phyloP scores from a whole-genome alignment of 2,888 invertebrate genomes.

The Cheilosia pagana region DNA sequence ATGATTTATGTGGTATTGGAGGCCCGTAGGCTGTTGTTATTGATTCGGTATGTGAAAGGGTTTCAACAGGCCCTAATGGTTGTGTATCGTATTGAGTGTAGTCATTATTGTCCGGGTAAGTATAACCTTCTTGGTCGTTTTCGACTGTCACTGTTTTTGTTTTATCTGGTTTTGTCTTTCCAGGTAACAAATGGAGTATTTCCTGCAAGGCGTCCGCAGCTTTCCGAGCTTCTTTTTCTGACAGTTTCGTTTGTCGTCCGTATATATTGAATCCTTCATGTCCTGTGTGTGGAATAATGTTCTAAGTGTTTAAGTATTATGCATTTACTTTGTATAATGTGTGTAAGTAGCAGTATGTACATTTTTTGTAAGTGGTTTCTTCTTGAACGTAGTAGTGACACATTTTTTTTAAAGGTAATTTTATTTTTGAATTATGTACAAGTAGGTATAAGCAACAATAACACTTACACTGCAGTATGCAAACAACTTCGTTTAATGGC shows the following conservation, averaged over 20 bases:
- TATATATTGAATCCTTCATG: constrained; percentile 81
- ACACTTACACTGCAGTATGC: constrained; percentile 5
- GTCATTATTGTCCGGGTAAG: constrained; percentile 71
- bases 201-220: constrained; percentile 82
- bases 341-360: constrained; percentile 63
- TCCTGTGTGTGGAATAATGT: constrained; percentile 75
- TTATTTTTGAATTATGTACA: constrained; percentile 12
- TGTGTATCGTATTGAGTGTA: constrained; percentile 77
- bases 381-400: constrained; percentile 18
- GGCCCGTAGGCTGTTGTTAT: constrained; percentile 81
- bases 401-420: not conserved
- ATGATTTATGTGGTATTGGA: constrained; percentile 71
- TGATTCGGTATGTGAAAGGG: constrained; percentile 81
- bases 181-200: constrained; percentile 80
- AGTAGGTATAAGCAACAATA: not conserved
- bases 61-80: constrained; percentile 80
- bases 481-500: not conserved
- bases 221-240: constrained; percentile 80
- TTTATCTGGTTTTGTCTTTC: constrained; percentile 61
- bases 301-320: constrained; percentile 65
- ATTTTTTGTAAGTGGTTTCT: constrained; percentile 40
- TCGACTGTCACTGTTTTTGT: constrained; percentile 80
- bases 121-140: constrained; percentile 73
- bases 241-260: constrained; percentile 80
- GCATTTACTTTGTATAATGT: constrained; percentile 42